A percentile compares a stretch with the other conserved stretches of the same genome.
Evolutionary conservation across 2,888 invertebrate species (phyloP).

Genomic region (Cerastis rubricosa): DNA sequence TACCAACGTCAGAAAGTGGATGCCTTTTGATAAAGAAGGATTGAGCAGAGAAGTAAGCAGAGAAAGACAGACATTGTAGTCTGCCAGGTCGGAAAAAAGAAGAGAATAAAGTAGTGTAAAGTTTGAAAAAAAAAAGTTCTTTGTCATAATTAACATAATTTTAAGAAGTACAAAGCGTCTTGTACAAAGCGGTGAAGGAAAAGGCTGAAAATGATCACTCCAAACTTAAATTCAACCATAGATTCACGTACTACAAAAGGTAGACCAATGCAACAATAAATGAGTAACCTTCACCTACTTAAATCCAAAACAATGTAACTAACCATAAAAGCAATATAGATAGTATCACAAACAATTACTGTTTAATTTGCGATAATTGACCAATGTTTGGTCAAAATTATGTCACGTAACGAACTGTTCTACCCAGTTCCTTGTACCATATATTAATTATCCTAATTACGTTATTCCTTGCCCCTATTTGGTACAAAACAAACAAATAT

Average conservation of each 20-base stretch:
- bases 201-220: not conserved
- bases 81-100: not conserved
- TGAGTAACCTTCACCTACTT: conserved; percentile 2
- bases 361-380: conserved; percentile 48
- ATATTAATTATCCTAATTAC: conserved; percentile 22
- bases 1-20: not conserved
- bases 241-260: not conserved
- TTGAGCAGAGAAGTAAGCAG: not conserved
- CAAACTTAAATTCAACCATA: not conserved
- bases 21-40: not conserved
- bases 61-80: not conserved
- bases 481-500: conserved; percentile 8
- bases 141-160: not conserved
- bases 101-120: not conserved
- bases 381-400: conserved; percentile 33
- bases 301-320: conserved; percentile 3
- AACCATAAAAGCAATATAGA: conserved; percentile 14
- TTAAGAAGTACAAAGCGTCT: no score
- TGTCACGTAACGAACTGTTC: conserved; percentile 9
- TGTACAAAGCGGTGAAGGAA: not conserved
- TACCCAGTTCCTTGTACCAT: conserved; percentile 10
- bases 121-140: not conserved
- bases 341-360: conserved; percentile 33
- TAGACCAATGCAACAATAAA: not conserved
- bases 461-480: not conserved